Base-by-base conservation (phyloP, 2,113 vertebrate species). In the Megaceryle maxima region DNA sequence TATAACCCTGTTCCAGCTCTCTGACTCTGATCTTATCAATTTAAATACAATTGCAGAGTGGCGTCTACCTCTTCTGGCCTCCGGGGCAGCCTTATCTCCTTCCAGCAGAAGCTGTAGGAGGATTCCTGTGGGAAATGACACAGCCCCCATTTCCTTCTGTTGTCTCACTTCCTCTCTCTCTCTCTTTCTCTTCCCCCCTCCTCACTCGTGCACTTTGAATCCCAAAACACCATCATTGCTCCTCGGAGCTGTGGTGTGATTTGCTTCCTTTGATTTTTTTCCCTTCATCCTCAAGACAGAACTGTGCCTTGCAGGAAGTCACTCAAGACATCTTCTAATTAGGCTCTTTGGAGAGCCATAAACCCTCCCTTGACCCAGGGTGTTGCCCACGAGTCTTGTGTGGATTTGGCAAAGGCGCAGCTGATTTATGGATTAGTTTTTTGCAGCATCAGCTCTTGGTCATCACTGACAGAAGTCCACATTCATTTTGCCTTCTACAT, bases 71-170 rank as follows among this genome's bases (percentile, higher is more conserved):
- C 92, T 93, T 15, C 68, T 55, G 85, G 97, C 97, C 98, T 97
- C 94, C 69, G 76, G 95, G 95, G 97, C 97, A 96, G 96, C 94
- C 98, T 99, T 99, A 99, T 99, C 99, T 99, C 86, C 84, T 79
- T 94, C 88, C 97, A 88, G 98, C 98, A 99, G 98, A 98, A 95
- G 87, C 87, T 94, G 95, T 53, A 77, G 94, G 91, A 96, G 90
- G 97, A 97, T 96, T 98, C 98, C 98, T 98, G 96, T 97, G 92
- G 88, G 94, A 97, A 97, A 96, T 98, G 98, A 98, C 97, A 97
- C 98, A 98, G 95, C 31, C 80, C 97, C 96, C 96, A 94, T 97
- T 99, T 99, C 99, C 99, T 99, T 94, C 98, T 96, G 97, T 96
- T 98, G 96, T 98, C 97, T 95, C 59, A 95, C 98, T 98, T 99